phyloP scores from a whole-genome alignment of 2,113 vertebrate species.

The Leptosomus discolor region DNA sequence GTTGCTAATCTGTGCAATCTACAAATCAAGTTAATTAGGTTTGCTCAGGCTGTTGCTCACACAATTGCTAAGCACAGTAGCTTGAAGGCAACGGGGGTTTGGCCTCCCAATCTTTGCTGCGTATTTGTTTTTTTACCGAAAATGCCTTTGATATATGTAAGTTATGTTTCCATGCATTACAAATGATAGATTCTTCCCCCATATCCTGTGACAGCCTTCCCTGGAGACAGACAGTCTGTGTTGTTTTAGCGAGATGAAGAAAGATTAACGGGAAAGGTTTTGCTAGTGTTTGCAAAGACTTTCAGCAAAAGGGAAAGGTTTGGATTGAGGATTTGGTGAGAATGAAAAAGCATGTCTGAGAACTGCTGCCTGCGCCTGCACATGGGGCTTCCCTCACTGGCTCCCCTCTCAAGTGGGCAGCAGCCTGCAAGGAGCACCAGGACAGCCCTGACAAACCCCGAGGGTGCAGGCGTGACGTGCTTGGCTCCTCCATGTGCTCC shows the following conservation, averaged over 20 bases:
- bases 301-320: conserved; percentile 21
- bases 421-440: background rate
- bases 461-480: background rate
- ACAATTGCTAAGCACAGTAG: conserved; percentile 19
- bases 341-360: background rate
- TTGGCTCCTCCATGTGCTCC: background rate
- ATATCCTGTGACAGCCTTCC: conserved; percentile 65
- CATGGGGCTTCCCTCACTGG: background rate
- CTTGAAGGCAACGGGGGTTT: conserved; percentile 30
- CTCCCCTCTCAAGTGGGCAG: background rate
- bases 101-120: conserved; percentile 18
- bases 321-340: conserved; percentile 10
- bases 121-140: conserved; percentile 43
- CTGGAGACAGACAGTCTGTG: conserved; percentile 70
- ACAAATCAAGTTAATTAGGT: conserved; percentile 54
- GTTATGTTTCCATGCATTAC: conserved; percentile 59
- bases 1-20: conserved; percentile 53
- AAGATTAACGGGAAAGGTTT: conserved; percentile 64
- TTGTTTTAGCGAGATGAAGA: conserved; percentile 65
- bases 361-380: background rate
- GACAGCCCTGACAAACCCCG: background rate
- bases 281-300: conserved; percentile 47
- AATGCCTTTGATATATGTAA: conserved; percentile 58
- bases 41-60: conserved; percentile 49
- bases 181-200: conserved; percentile 64